phyloP scores from a whole-genome alignment of 2,797 vertebrate species.

The Notoglanidium macrostoma region DNA sequence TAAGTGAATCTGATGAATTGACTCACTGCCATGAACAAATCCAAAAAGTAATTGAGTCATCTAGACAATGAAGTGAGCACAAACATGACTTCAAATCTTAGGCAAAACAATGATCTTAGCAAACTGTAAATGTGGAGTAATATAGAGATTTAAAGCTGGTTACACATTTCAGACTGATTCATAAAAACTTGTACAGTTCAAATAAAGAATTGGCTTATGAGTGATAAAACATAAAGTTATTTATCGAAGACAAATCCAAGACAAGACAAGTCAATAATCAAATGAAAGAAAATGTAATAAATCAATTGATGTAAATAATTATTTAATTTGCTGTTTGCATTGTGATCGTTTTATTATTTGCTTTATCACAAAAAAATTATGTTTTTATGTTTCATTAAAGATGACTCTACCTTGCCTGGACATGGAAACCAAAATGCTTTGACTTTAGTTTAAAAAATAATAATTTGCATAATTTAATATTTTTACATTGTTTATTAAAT shows the following conservation, averaged over 20 bases:
- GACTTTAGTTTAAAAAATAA: not conserved
- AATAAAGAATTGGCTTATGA: not conserved
- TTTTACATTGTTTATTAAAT: not conserved
- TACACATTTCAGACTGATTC: not conserved
- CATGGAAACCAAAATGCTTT: not conserved
- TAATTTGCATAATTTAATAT: not conserved
- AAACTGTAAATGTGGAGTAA: not conserved
- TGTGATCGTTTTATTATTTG: not conserved
- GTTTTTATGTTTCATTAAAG: not conserved
- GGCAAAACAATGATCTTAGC: not conserved
- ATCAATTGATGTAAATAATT: not conserved
- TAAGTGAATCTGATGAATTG: not conserved
- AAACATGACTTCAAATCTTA: not conserved
- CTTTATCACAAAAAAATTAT: not conserved
- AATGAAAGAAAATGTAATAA: not conserved
- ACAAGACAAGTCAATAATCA: not conserved
- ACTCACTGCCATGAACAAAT: not conserved
- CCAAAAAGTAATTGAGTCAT: not conserved
- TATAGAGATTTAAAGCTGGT: not conserved
- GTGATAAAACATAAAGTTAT: not conserved
- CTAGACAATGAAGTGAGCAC: not conserved
- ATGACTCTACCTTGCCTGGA: not conserved
- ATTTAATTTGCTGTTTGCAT: not conserved
- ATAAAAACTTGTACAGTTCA: not conserved
- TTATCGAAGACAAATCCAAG: not conserved